Percentiles rank a stretch among this genome's conserved stretches.
Conservation (phyloP, 2,888 invertebrate species). For the Hyposoter dolosus region DNA sequence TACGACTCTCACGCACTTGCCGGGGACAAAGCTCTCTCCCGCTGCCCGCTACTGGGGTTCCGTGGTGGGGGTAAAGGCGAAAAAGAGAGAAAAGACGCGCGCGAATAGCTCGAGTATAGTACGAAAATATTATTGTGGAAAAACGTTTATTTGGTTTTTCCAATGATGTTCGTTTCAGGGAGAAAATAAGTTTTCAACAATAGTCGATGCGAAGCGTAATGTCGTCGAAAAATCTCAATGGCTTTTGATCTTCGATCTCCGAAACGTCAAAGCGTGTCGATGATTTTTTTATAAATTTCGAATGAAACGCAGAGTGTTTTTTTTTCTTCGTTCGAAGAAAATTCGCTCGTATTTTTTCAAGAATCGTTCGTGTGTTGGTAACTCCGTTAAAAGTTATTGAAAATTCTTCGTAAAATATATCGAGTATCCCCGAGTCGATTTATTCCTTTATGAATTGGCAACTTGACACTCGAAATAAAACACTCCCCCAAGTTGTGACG, state of each 20-base stretch:
- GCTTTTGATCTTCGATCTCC: not conserved
- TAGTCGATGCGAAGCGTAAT: not conserved
- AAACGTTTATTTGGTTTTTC: constrained; percentile 16
- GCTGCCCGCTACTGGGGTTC: constrained; percentile 33
- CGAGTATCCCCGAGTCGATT: constrained; percentile 11
- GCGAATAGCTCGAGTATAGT: constrained; percentile 19
- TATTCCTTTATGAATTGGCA: constrained; percentile 6
- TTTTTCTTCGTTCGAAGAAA: not conserved
- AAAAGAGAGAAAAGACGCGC: constrained; percentile 21
- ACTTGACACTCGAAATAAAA: constrained; percentile 14
- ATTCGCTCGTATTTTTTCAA: not conserved
- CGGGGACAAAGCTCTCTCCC: constrained; percentile 58
- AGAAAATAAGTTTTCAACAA: not conserved
- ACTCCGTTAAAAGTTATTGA: constrained; percentile 8
- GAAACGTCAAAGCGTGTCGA: not conserved
- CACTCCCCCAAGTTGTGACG: constrained; percentile 8
- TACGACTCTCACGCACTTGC: constrained; percentile 45
- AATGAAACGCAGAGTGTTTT: not conserved
- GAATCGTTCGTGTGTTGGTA: not conserved
- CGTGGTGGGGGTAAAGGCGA: constrained; percentile 18
- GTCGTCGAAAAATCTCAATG: not conserved
- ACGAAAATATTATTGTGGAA: not conserved
- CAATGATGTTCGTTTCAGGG: not conserved
- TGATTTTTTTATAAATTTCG: not conserved
- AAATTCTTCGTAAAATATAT: constrained; percentile 20